Percentiles rank a stretch among this genome's conserved stretches.
These are phyloP conservation scores for Nomada lathburiana DNA, from an alignment of 2,888 invertebrate genomes.

Conservation along the genomic window DNA sequence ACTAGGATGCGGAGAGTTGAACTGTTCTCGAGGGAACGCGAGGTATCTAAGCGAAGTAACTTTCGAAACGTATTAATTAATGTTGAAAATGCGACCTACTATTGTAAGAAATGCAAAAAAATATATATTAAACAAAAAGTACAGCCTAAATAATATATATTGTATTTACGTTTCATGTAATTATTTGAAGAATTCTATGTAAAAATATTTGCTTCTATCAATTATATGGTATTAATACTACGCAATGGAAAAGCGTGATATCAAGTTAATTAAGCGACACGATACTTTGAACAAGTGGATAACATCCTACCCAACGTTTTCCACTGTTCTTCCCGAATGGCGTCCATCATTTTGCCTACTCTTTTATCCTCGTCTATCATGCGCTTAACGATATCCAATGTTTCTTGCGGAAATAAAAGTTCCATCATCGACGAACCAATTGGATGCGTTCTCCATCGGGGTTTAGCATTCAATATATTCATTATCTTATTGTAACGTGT, in stretches of 20 bases:
- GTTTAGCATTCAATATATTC: slow-evolving; percentile 5
- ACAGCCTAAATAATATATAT: slow-evolving; percentile 51
- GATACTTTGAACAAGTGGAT: background rate
- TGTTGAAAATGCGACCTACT: slow-evolving; percentile 34
- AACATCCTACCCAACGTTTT: slow-evolving; percentile 43
- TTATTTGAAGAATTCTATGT: slow-evolving; percentile 54
- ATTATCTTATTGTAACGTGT: background rate
- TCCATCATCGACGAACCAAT: background rate
- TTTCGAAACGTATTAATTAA: slow-evolving; percentile 36
- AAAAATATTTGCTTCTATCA: slow-evolving; percentile 58
- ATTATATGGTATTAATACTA: slow-evolving; percentile 52
- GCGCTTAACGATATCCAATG: background rate
- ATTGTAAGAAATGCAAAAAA: slow-evolving; percentile 20
- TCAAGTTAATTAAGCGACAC: slow-evolving; percentile 14
- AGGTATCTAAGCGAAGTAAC: slow-evolving; percentile 31
- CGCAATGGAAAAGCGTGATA: slow-evolving; percentile 21
- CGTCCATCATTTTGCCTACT: slow-evolving; percentile 9
- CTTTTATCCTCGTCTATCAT: slow-evolving; percentile 3
- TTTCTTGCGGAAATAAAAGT: slow-evolving; percentile 19
- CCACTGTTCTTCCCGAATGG: slow-evolving; percentile 28
- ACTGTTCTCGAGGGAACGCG: slow-evolving; percentile 6
- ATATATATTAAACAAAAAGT: slow-evolving; percentile 23
- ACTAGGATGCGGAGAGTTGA: background rate
- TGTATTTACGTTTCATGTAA: slow-evolving; percentile 53
- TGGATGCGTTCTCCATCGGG: slow-evolving; percentile 37